These are phyloP conservation scores for Eupeodes corollae DNA, from an alignment of 1,140 invertebrate species.

Conservation along the genomic window DNA sequence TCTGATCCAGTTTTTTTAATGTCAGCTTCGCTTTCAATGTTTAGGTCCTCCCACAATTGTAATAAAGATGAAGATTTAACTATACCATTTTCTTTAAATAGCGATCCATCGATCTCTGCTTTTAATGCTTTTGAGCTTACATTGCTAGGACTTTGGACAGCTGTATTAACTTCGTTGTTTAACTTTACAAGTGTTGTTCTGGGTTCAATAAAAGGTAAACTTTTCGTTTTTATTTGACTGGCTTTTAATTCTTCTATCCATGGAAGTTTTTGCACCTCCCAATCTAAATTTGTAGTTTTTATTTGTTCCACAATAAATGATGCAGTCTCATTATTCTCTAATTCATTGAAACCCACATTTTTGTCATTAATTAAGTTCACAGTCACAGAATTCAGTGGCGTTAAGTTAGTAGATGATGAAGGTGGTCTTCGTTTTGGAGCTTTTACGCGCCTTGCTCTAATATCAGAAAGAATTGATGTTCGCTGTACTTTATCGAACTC, in stretches of 20 bases:
- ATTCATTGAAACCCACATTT: constrained; percentile 11
- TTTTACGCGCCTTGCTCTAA: constrained; percentile 47
- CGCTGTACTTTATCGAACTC: constrained; percentile 52
- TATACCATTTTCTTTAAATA: background rate
- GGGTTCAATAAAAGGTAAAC: constrained; percentile 35
- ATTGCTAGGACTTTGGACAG: constrained; percentile 2
- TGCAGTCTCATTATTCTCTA: constrained; percentile 4
- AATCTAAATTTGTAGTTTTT: constrained; percentile 24
- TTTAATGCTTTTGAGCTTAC: constrained; percentile 19
- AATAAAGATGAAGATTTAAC: constrained; percentile 5
- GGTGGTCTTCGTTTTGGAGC: constrained; percentile 46
- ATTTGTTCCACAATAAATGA: background rate
- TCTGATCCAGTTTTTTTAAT: background rate
- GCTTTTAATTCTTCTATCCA: constrained; percentile 58
- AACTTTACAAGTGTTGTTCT: constrained; percentile 10
- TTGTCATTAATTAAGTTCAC: constrained; percentile 17
- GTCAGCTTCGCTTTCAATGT: background rate
- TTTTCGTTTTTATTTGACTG: constrained; percentile 50
- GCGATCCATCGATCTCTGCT: constrained; percentile 9
- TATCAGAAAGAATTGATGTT: constrained; percentile 47
- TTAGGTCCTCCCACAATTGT: constrained; percentile 9
- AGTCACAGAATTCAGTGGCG: constrained; percentile 26
- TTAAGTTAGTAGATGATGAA: constrained; percentile 34
- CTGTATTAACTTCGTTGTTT: constrained; percentile 2
- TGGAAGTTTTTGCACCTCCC: constrained; percentile 52